Evolutionary conservation across 2,113 vertebrate genomes (phyloP).

Genomic region (Phoxinus phoxinus): DNA sequence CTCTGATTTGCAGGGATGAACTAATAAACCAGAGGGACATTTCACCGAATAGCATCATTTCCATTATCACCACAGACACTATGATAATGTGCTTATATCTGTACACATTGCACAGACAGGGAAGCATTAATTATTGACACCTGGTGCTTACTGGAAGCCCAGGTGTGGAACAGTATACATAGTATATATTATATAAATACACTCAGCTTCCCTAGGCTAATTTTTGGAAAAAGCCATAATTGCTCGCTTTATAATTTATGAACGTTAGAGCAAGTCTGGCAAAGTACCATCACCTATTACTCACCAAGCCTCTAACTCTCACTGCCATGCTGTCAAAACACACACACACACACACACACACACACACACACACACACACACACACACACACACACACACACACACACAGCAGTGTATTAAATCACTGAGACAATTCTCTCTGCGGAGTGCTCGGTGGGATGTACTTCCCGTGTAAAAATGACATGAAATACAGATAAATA

Average conservation of each 20-base stretch:
- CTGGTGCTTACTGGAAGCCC: slow-evolving; percentile 69
- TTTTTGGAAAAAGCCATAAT: slow-evolving; percentile 79
- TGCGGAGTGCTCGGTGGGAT: slow-evolving; percentile 2
- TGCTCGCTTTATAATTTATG: slow-evolving; percentile 79
- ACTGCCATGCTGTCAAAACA: slow-evolving; percentile 25
- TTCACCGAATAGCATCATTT: slow-evolving; percentile 57
- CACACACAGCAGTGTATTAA: slow-evolving; percentile 47
- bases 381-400: slow-evolving; percentile 43
- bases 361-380: slow-evolving; percentile 8
- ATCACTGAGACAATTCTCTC: slow-evolving; percentile 45
- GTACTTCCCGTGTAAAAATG: slow-evolving; percentile 15
- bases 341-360: slow-evolving; percentile 29
- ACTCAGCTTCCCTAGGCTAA: slow-evolving; percentile 75
- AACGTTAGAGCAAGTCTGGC: slow-evolving; percentile 70
- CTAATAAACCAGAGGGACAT: slow-evolving; percentile 31
- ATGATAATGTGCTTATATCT: slow-evolving; percentile 67
- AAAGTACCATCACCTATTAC: slow-evolving; percentile 72
- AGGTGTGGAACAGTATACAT: slow-evolving; percentile 77
- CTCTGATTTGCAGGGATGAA: slow-evolving; percentile 17
- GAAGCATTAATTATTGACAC: slow-evolving; percentile 76
- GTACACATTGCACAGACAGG: slow-evolving; percentile 61
- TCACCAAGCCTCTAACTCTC: slow-evolving; percentile 60
- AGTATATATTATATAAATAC: slow-evolving; percentile 48
- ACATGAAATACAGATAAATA: slow-evolving; percentile 33
- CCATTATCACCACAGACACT: slow-evolving; percentile 64